Base-by-base conservation (phyloP, 2,113 vertebrate genomes). In the Syngnathus typhle region DNA sequence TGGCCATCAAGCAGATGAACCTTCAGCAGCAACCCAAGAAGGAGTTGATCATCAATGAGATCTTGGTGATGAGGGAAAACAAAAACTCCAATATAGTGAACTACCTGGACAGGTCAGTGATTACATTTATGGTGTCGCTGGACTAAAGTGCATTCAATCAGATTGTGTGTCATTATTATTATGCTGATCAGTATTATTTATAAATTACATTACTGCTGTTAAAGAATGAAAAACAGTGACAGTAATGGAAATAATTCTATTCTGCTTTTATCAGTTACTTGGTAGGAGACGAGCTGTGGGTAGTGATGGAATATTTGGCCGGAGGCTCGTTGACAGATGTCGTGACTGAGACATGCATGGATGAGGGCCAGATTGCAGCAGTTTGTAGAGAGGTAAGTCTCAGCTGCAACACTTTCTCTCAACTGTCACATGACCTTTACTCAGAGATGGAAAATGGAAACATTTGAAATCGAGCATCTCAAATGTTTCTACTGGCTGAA, bases 21-120 rank as follows among this genome's bases (percentile, higher is more conserved):
- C 92, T 99, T 61, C 96, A 98, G 82, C 96, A 98, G 79, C 97
- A 99, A 85, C 97, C 97, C 80, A 99, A 99, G 91, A 99, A 99
- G 81, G 97, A 99, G 89, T 89, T 99, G 92, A 99, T 99, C 92
- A 98, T 99, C 90, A 99, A 99, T 87, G 96, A 99, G 92, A 98
- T 99, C 85, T 85, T 99, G 69, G 96, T 99, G 89, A 99, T 99
- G 97, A 97, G 97, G 96, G 97, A 99, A 98, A 99, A 99, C 95
- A 98, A 99, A 85, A 98, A 99, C 88, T 93, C 95, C 43, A 99
- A 99, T 76, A 99, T 99, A 74, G 97, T 99, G 58, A 99, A 99
- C 88, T 99, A 99, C 89, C 92, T 99, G 91, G 97, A 99, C 91
- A 99, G 97, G 96, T 99, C 71, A 84, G 93, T 47, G 15, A 51